Evolutionary conservation across 2,113 vertebrate genomes (phyloP), one percentile per base, ranked within the genome.

Genomic region (Perca flavescens): DNA sequence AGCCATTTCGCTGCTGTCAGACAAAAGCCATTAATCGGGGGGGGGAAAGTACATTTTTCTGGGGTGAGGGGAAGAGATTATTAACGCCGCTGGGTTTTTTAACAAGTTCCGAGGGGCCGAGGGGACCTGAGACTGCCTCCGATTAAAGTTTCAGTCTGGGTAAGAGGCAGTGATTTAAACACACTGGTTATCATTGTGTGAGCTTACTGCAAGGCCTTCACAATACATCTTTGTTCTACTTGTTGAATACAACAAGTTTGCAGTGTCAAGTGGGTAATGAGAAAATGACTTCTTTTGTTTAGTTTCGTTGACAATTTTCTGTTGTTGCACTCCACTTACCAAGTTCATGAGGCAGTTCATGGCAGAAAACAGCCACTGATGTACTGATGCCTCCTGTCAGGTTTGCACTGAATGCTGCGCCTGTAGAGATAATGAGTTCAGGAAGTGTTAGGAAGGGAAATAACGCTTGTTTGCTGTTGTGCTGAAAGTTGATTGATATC

Each of bases 311-410:
- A 56, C 46, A 28, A 31, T 17, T 21, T 56, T 43, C 7, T 74
- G 9, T 25, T 6, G 1, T 12, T 40, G 28, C 5, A 36, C 25
- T 21, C 22, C 36, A 84, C 80, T 96, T 95, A 99, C 98, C 98
- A 69, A 99, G 95, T 93, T 99, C 98, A 80, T 99, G 98, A 75
- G 98, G 98, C 88, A 99, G 96, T 82, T 99, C 98, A 0, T 99
- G 98, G 93, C 98, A 99, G 94, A 99, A 99, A 36, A 99, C 98
- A 2, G 98, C 98, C 86, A 99, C 97, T 7, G 98, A 99, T 2
- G 98, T 99, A 67, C 98, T 99, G 93, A 99, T 98, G 77, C 98
- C 98, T 72, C 98, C 98, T 0, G 98, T 98, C 87, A 99, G 84
- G 75, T 97, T 97, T 6, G 97, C 96, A 84, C 98, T 99, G 92